These are phyloP conservation scores for Rhombomys opimus DNA, from an alignment of 2,113 vertebrate species.

Conservation along the genomic window DNA sequence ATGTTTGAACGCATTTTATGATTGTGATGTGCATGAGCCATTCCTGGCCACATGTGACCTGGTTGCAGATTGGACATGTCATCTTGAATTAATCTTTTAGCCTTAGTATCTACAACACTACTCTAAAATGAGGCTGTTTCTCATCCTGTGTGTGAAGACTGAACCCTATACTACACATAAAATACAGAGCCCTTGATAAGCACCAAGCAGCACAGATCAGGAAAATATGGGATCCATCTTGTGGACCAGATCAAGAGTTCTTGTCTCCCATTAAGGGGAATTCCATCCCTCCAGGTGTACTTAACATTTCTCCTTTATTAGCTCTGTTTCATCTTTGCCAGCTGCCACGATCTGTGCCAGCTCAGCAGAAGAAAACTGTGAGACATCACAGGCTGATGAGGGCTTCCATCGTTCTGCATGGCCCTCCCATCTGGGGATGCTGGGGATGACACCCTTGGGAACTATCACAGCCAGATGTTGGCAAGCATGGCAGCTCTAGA, in stretches of 20 bases:
- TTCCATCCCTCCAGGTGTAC: background rate
- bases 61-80: background rate
- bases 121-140: background rate
- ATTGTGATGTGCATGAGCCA: background rate
- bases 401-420: background rate
- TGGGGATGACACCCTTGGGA: background rate
- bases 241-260: background rate
- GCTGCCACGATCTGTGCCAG: background rate
- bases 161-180: background rate
- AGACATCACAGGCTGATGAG: background rate
- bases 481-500: slow-evolving; percentile 59
- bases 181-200: background rate
- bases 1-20: background rate
- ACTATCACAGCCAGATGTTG: slow-evolving; percentile 62
- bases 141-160: background rate
- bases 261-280: background rate
- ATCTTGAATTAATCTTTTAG: background rate
- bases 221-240: slow-evolving; percentile 40
- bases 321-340: background rate
- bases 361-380: background rate
- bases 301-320: background rate
- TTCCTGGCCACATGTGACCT: background rate
- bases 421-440: background rate
- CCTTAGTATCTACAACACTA: background rate
- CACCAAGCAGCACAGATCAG: background rate